These are phyloP conservation scores for Archocentrus centrarchus DNA, from an alignment of 2,113 vertebrate genomes.

Conservation along the genomic window DNA sequence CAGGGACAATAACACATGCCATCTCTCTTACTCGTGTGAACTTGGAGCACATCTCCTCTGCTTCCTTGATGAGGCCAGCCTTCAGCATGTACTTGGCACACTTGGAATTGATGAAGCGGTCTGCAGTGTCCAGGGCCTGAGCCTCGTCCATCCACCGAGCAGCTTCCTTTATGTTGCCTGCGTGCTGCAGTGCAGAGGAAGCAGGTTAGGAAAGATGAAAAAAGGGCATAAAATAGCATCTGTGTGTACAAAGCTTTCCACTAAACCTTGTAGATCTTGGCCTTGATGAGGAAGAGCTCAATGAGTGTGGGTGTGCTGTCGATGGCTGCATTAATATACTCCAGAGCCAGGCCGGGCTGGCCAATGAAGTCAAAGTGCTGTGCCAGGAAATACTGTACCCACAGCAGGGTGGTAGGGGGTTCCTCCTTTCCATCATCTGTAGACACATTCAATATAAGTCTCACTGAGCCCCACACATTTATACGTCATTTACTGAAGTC, in stretches of 20 bases:
- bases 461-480: not conserved
- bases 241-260: not conserved
- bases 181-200: slow-evolving; percentile 80
- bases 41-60: slow-evolving; percentile 99
- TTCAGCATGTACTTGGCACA: slow-evolving; percentile 99
- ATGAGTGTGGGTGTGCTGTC: slow-evolving; percentile 98
- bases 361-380: slow-evolving; percentile 95
- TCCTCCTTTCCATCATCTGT: slow-evolving; percentile 96
- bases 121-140: slow-evolving; percentile 96
- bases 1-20: not conserved
- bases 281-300: slow-evolving; percentile 97
- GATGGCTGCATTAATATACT: slow-evolving; percentile 96
- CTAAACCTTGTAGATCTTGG: slow-evolving; percentile 97
- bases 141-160: slow-evolving; percentile 99
- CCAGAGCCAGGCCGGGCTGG: slow-evolving; percentile 89
- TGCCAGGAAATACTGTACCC: slow-evolving; percentile 99
- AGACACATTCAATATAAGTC: not conserved
- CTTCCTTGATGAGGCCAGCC: slow-evolving; percentile 96
- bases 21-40: slow-evolving; percentile 91
- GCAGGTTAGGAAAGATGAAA: not conserved
- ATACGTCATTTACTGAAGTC: not conserved
- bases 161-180: slow-evolving; percentile 97
- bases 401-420: slow-evolving; percentile 95
- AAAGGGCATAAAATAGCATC: not conserved
- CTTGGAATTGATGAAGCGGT: slow-evolving; percentile 99